A percentile compares a stretch with the other conserved stretches of the same genome.
Evolutionary conservation across 64 coral and sea anemone genomes (phyloP).

Genomic region (Stylophora pistillata): DNA sequence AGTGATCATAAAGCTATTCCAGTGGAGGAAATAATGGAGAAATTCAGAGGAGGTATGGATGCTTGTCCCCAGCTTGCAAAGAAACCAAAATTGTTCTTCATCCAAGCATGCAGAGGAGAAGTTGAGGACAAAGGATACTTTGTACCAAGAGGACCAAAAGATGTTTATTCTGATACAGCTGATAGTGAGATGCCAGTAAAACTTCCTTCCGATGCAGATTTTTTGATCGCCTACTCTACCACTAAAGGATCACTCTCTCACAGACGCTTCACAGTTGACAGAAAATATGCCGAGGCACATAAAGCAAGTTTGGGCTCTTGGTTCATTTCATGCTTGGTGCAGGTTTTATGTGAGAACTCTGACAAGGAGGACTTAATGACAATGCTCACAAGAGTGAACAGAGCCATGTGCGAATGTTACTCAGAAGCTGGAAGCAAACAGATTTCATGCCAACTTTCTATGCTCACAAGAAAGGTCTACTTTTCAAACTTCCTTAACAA

Average conservation of each 20-base stretch:
- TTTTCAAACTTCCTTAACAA: constrained; percentile 47
- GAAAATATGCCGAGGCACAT: not conserved
- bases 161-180: constrained; percentile 24
- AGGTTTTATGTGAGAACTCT: constrained; percentile 63
- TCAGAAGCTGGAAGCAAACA: constrained; percentile 57
- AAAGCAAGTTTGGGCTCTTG: constrained; percentile 52
- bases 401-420: constrained; percentile 73
- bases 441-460: constrained; percentile 83
- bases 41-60: constrained; percentile 57
- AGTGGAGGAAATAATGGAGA: constrained; percentile 70
- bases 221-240: constrained; percentile 85
- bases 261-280: constrained; percentile 39
- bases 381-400: constrained; percentile 89
- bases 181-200: constrained; percentile 68
- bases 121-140: constrained; percentile 58
- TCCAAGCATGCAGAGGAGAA: constrained; percentile 82
- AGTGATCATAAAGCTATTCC: constrained; percentile 39
- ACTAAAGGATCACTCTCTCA: constrained; percentile 71
- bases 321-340: constrained; percentile 80
- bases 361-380: constrained; percentile 73
- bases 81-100: constrained; percentile 88
- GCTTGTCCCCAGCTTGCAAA: constrained; percentile 59
- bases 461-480: constrained; percentile 86
- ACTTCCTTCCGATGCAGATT: constrained; percentile 81
- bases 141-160: constrained; percentile 32